Evolutionary conservation across 2,113 vertebrate species (phyloP), one percentile per base, ranked within the genome.

Genomic region (Lampris megalopsis): DNA sequence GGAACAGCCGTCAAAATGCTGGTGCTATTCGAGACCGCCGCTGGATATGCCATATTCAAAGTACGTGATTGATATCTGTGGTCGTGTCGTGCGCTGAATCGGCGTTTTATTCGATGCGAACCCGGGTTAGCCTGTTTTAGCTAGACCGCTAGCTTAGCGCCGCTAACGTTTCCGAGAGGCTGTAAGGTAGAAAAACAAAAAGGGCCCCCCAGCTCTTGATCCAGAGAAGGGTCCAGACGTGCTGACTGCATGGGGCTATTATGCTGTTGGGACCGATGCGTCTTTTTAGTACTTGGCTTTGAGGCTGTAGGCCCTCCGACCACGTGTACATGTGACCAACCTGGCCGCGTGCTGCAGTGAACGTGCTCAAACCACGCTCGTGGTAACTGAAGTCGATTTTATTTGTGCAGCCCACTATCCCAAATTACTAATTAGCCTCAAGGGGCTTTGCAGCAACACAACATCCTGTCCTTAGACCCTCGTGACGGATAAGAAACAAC

Each of bases 1-100:
- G 24, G 56, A 77, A 10, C 43, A 2, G 10, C 63, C 13, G 59
- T n/a, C 35, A 92, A 80, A 40, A 94, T 94, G 94, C 82, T 94
- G 3, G 94, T 94, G 40, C 80, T 94, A 41, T 94, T 94, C 37
- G 94, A 94, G 73, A 94, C 94, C 38, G 94, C 94, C 0, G 94
- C 93, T 9, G 94, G 94, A 59, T 94, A 90, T 79, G 94, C 94
- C 0, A 92, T 94, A 69, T 94, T 94, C 9, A 94, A 94, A 83
- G 94, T 94, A 81, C 38, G 86, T 85, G 24, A 0, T 63, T 48
- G 1, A 0, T 1, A 0, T 41, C 42, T 40, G 58, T 7, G 42
- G 43, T 63, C 3, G 0, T 43, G 6, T 38, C 10, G 10, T 1
- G 36, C 41, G 0, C 45, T 54, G 2, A 47, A 4, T 0, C 0